These are phyloP conservation scores for Ranitomeya imitator DNA, from an alignment of 2,113 vertebrate genomes.

Conservation along the genomic window DNA sequence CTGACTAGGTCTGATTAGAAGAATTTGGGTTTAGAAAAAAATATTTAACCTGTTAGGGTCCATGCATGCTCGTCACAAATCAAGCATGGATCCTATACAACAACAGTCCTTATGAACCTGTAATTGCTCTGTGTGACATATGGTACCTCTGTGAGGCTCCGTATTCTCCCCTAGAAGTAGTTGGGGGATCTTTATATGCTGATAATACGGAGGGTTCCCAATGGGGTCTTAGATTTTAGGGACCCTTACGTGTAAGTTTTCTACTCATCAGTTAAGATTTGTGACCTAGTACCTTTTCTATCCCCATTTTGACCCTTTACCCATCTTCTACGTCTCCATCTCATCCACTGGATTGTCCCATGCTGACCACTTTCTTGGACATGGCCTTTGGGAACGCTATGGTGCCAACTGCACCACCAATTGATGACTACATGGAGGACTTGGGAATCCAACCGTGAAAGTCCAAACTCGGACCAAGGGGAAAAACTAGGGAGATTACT, in stretches of 20 bases:
- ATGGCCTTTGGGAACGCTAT: too few relatives aligned
- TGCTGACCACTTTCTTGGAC: too few relatives aligned
- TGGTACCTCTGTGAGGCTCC: neutral
- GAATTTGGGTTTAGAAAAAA: neutral
- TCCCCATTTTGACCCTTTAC: neutral
- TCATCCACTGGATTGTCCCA: neutral
- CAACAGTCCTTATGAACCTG: neutral
- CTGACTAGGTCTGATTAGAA: slow-evolving; percentile 14
- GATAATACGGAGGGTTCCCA: neutral
- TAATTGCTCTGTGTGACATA: neutral
- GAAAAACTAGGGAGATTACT: neutral
- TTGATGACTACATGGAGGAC: neutral
- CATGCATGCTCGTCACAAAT: neutral
- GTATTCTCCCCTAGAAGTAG: neutral
- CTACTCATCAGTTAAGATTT: neutral
- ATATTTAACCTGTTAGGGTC: slow-evolving; percentile 4
- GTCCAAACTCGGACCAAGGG: neutral
- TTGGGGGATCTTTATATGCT: neutral
- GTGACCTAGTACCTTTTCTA: neutral
- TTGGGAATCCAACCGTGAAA: neutral
- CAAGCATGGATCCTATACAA: neutral
- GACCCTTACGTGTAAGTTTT: neutral
- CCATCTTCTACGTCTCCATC: neutral
- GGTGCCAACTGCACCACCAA: too few relatives aligned
- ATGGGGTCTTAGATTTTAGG: neutral